phyloP scores from a whole-genome alignment of 2,888 invertebrate genomes.

The Pharmacophagus antenor region DNA sequence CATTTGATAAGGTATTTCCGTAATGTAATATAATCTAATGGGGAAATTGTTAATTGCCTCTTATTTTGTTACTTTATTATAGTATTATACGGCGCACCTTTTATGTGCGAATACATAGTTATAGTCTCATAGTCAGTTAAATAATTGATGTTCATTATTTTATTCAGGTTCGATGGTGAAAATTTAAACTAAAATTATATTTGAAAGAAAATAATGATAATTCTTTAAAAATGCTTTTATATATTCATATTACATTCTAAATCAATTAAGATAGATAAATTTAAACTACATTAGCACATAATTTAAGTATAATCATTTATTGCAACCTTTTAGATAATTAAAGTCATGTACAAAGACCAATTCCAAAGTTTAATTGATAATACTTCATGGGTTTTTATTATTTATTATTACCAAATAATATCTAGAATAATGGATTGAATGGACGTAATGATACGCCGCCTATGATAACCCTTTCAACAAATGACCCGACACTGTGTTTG shows the following conservation, averaged over 20 bases:
- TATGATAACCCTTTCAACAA: slow-evolving; percentile 23
- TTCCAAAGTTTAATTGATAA: neutral
- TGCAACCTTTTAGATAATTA: too few species aligned
- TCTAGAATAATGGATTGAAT: slow-evolving; percentile 20
- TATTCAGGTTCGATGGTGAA: neutral
- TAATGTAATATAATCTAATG: slow-evolving; percentile 2
- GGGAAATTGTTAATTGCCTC: slow-evolving; percentile 18
- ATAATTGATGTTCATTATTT: slow-evolving; percentile 4
- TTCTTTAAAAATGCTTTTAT: too few species aligned
- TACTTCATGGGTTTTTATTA: neutral
- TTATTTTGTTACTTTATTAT: slow-evolving; percentile 21
- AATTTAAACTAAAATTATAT: too few species aligned
- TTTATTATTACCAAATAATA: slow-evolving; percentile 3
- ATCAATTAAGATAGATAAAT: too few species aligned
- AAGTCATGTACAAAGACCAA: neutral
- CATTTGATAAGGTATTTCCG: slow-evolving; percentile 23
- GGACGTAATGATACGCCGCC: slow-evolving; percentile 13
- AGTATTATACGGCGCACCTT: slow-evolving; percentile 9
- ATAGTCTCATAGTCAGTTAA: neutral
- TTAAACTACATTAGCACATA: too few species aligned
- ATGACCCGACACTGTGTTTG: slow-evolving; percentile 22
- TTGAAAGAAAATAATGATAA: too few species aligned
- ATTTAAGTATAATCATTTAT: too few species aligned
- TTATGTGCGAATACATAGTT: neutral
- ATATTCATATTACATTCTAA: too few species aligned